Evolutionary conservation across 1,140 invertebrate genomes (phyloP), one percentile per base, ranked within the genome.

Genomic region (Drosophila takahashii): DNA sequence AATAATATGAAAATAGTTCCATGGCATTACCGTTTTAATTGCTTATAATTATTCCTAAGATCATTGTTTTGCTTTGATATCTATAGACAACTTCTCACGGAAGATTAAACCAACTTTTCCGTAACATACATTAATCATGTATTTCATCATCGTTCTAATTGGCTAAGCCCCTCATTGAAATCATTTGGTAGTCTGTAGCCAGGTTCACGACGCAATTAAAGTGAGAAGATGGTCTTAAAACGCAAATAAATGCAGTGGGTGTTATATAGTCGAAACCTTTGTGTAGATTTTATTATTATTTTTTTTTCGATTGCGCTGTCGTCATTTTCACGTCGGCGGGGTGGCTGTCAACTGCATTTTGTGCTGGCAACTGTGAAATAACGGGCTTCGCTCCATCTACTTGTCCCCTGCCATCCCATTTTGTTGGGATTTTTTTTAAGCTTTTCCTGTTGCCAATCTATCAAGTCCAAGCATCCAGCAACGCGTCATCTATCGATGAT

Each of bases 301-400:
- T 70, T 13, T 56, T 41, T 37, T 26, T 69, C 16, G 18, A 16
- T 8, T 11, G 41, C 44, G 59, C 41, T 57, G 53, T 71, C 47
- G 50, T 56, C 50, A 41, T 72, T 41, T 51, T 61, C 36, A 61
- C 34, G 52, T 66, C 59, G 51, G 44, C 61, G 48, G 57, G 57
- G 66, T 41, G 50, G 59, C 73, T 81, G 79, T 81, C 79, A 81
- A 51, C 50, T 65, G 74, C 62, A 81, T 81, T 77, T 77, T 77
- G 34, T 26, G 58, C 67, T 64, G 62, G 56, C 42, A 65, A 60
- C 56, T 71, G 60, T 53, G 56, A 76, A 79, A 67, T 69, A 69
- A 42, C 60, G 61, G 47, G 41, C 34, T 39, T 70, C 62, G 50
- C 45, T 47, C 44, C 57, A 69, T 54, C 62, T 47, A 69, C 62